Percentiles rank a stretch among this genome's conserved stretches.
Conservation (phyloP, 1,140 invertebrate species). For the Apolygus lucorum region DNA sequence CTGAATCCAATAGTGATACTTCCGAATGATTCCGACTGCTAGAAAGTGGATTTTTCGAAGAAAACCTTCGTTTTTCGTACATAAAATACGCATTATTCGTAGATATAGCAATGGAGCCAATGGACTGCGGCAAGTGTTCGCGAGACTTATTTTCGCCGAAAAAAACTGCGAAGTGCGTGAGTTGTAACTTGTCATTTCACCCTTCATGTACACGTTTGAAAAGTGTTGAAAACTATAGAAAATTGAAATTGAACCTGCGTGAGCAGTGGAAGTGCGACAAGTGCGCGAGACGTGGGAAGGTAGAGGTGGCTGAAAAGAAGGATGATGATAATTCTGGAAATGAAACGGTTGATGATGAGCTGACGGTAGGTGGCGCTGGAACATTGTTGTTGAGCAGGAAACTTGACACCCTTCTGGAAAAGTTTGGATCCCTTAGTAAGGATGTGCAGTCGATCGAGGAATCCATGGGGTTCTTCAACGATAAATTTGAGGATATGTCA, state of each 20-base stretch:
- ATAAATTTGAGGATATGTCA: background rate
- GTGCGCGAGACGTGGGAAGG: background rate
- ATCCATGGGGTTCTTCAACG: background rate
- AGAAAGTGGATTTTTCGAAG: no score
- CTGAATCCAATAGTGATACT: no score
- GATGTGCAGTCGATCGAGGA: background rate
- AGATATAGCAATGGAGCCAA: background rate
- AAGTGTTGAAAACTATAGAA: background rate
- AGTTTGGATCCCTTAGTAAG: background rate
- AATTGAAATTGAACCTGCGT: background rate
- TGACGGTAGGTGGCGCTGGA: no score
- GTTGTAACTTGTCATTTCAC: background rate
- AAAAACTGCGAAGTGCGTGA: background rate
- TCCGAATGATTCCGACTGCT: no score
- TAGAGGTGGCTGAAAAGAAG: background rate
- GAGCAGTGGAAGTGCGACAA: background rate
- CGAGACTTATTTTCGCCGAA: background rate
- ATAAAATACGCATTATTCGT: no score
- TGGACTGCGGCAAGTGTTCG: background rate
- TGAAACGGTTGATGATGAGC: no score
- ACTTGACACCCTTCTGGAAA: background rate
- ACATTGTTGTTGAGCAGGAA: background rate
- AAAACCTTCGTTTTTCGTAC: no score
- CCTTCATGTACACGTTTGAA: background rate
- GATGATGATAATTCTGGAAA: background rate